Evolutionary conservation across 2,888 invertebrate species (phyloP).

Genomic region (Podabrus alpinus): DNA sequence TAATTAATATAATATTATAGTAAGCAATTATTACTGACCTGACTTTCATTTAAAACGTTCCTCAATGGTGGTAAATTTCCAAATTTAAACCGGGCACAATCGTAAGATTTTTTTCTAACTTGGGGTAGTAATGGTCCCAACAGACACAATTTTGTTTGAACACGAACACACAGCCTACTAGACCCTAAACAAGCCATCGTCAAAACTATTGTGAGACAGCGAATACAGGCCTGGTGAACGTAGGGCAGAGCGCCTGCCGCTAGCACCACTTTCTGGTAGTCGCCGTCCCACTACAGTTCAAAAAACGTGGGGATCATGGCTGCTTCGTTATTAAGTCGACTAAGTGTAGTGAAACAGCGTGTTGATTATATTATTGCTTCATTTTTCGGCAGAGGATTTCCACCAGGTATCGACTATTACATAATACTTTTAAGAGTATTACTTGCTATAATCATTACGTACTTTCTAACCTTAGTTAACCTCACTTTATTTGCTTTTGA

Average conservation of each 20-base stretch:
- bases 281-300: slow-evolving; percentile 44
- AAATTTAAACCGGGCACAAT: slow-evolving; percentile 70
- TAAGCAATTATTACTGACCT: slow-evolving; percentile 47
- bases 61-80: slow-evolving; percentile 61
- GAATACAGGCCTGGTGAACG: slow-evolving; percentile 36
- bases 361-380: slow-evolving; percentile 54
- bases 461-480: slow-evolving; percentile 21
- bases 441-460: background rate
- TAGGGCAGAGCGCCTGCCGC: slow-evolving; percentile 40
- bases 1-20: background rate
- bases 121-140: slow-evolving; percentile 67
- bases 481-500: slow-evolving; percentile 36
- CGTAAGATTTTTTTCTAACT: slow-evolving; percentile 68
- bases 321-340: slow-evolving; percentile 45
- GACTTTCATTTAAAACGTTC: slow-evolving; percentile 54
- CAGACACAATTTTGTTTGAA: slow-evolving; percentile 81
- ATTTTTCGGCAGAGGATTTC: slow-evolving; percentile 52
- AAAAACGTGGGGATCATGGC: slow-evolving; percentile 44
- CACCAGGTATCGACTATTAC: slow-evolving; percentile 55
- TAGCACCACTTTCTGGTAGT: slow-evolving; percentile 37
- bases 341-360: slow-evolving; percentile 53
- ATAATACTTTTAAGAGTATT: slow-evolving; percentile 16
- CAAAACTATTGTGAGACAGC: slow-evolving; percentile 70
- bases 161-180: slow-evolving; percentile 81
- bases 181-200: slow-evolving; percentile 84